Conservation (phyloP, 2,797 vertebrate species). For the Sebastes itinus region DNA sequence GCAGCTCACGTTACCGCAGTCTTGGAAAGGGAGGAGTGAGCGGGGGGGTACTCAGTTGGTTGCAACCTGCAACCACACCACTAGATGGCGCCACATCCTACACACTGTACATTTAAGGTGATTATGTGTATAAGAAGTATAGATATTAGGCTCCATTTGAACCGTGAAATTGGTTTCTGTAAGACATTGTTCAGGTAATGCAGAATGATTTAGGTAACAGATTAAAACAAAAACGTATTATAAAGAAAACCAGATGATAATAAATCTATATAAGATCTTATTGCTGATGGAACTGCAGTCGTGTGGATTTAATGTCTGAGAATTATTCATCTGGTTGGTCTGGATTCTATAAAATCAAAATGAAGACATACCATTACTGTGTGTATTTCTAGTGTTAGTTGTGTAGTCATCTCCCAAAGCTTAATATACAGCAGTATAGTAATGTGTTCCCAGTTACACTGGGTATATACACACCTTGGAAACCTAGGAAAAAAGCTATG, state of each 20-base stretch:
- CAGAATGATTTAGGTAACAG: neutral
- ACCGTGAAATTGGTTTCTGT: neutral
- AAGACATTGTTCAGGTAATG: neutral
- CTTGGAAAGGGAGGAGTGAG: too few relatives aligned
- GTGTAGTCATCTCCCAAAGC: neutral
- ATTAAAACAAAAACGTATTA: neutral
- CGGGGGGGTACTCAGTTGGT: too few relatives aligned
- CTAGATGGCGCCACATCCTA: too few relatives aligned
- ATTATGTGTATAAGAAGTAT: neutral
- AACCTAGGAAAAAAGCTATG: constrained; percentile 8
- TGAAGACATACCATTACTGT: neutral
- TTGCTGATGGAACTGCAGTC: neutral
- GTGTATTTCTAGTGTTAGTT: neutral
- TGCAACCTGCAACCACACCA: too few relatives aligned
- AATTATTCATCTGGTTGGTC: neutral
- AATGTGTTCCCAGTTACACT: constrained; percentile 2
- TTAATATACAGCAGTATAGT: constrained; percentile 1
- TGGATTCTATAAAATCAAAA: neutral
- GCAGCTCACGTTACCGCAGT: too few relatives aligned
- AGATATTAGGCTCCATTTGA: neutral
- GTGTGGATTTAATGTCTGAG: neutral
- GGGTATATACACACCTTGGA: neutral
- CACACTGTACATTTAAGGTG: too few relatives aligned
- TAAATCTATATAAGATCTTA: neutral
- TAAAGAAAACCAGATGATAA: neutral